phyloP scores from a whole-genome alignment of 2,797 vertebrate species.

The Geotrypetes seraphini region DNA sequence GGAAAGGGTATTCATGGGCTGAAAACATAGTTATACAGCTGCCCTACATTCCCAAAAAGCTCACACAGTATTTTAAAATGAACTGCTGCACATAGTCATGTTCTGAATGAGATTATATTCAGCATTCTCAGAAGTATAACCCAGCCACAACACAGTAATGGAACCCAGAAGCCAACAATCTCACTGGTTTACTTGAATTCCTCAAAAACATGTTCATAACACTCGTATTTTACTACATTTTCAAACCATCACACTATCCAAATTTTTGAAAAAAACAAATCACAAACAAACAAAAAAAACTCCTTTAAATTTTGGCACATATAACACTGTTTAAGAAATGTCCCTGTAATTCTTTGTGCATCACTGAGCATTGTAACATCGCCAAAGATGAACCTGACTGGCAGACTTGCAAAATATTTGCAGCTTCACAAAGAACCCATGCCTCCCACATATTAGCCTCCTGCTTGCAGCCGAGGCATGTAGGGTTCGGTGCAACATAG shows the following conservation, averaged over 20 bases:
- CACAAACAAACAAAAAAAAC: too few relatives aligned
- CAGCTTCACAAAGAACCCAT: conserved; percentile 1
- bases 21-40: conserved; percentile 8
- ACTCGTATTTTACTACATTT: conserved; percentile 15
- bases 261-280: conserved; percentile 15
- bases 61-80: conserved; percentile 8
- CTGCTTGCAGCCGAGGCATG: conserved; percentile 39
- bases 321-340: conserved; percentile 15
- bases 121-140: conserved; percentile 10
- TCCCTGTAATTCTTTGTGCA: conserved; percentile 21
- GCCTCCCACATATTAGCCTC: conserved; percentile 30
- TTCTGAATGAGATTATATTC: background rate
- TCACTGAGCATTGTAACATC: conserved; percentile 19
- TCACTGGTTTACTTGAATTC: conserved; percentile 22
- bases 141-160: conserved; percentile 6
- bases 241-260: conserved; percentile 29
- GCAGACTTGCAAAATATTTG: conserved; percentile 44
- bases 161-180: background rate
- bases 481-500: conserved; percentile 49
- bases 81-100: background rate
- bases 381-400: conserved; percentile 17
- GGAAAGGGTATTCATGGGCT: too few relatives aligned
- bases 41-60: conserved; percentile 17
- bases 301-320: conserved; percentile 41
- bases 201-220: conserved; percentile 20